Evolutionary conservation across 2,888 invertebrate species (phyloP).

Genomic region (Serrognathus titanus): DNA sequence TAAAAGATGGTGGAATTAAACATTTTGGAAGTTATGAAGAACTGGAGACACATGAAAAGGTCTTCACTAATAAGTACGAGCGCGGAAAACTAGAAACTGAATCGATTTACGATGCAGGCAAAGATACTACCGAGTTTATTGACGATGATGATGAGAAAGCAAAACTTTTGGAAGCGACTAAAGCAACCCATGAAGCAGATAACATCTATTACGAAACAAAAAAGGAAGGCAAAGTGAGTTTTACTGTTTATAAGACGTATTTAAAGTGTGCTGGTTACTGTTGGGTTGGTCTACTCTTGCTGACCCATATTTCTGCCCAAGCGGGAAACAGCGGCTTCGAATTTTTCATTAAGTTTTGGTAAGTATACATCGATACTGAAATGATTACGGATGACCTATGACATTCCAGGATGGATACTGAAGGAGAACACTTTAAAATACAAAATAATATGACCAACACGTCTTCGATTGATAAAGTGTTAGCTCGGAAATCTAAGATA

Average conservation of each 20-base stretch:
- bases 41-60: conserved; percentile 2
- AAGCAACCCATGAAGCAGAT: not conserved
- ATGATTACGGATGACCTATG: not conserved
- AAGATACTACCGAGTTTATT: no score
- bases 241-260: conserved; percentile 34
- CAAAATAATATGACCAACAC: conserved; percentile 4
- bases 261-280: conserved; percentile 33
- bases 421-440: conserved; percentile 15
- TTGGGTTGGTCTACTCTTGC: conserved; percentile 23
- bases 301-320: conserved; percentile 31
- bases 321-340: conserved; percentile 12
- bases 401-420: conserved; percentile 24
- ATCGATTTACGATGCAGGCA: no score
- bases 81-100: not conserved
- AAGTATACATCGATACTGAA: not conserved
- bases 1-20: conserved; percentile 16
- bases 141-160: conserved; percentile 6
- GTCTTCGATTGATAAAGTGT: not conserved
- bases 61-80: not conserved
- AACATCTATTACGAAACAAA: conserved; percentile 27
- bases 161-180: conserved; percentile 6
- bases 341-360: conserved; percentile 17
- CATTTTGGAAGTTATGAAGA: conserved; percentile 4
- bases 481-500: not conserved
- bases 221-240: conserved; percentile 31